These are phyloP conservation scores for Myotis planiceps DNA, from an alignment of 2,797 vertebrate species.

Conservation along the genomic window DNA sequence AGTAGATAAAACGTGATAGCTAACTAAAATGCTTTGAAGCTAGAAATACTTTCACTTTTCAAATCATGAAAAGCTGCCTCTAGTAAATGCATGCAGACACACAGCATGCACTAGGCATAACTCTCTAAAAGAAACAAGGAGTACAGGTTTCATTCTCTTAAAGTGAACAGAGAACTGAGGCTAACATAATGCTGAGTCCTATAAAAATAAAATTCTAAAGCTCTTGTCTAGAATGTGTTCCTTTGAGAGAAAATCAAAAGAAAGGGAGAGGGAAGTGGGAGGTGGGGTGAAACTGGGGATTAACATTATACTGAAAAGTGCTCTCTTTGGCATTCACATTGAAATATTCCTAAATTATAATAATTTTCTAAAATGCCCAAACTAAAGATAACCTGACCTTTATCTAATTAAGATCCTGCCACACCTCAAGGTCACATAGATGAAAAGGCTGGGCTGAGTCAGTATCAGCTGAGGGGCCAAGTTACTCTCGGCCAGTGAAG, in stretches of 20 bases:
- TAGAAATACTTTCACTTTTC: background rate
- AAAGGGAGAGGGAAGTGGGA: background rate
- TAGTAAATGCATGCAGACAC: background rate
- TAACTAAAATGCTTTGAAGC: background rate
- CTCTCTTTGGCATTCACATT: background rate
- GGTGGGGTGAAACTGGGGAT: background rate
- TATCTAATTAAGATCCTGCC: background rate
- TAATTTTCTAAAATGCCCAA: background rate
- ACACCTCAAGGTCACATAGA: background rate
- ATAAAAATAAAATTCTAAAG: background rate
- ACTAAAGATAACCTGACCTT: background rate
- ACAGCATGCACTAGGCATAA: background rate
- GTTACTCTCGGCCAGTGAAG: background rate
- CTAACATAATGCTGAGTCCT: background rate
- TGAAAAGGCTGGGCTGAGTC: background rate
- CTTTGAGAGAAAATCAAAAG: background rate
- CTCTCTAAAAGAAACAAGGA: background rate
- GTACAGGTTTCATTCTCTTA: background rate
- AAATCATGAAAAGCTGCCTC: background rate
- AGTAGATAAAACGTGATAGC: background rate
- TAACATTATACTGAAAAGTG: background rate
- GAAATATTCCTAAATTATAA: background rate
- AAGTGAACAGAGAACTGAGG: background rate
- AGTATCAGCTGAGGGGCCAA: background rate
- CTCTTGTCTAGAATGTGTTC: background rate